Base-by-base conservation (phyloP, 1,140 invertebrate genomes). In the Heterodera schachtii region DNA sequence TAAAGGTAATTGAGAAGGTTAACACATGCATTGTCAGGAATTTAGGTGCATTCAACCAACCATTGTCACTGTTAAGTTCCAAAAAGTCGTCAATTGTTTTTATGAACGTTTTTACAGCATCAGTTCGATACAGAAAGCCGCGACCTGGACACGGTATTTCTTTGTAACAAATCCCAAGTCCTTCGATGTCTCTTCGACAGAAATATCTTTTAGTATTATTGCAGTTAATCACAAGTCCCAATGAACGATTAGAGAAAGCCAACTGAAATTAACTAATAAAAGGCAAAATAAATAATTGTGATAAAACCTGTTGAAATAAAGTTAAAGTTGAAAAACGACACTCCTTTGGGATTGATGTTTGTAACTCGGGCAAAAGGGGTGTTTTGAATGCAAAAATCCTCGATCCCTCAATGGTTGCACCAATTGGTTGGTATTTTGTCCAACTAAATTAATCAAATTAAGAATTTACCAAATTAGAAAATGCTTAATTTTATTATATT, bases 351-450 rank as follows among this genome's bases (percentile, higher is more conserved):
- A 93, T 84, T 92, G 92, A 75, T n/a, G 41, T 81, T 41, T 66
- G 74, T 43, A 93, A 92, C 90, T 94, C 93, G 90, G 92, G 90
- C 86, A 91, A 92, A 16, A 95, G 89, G n/a, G 94, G 94, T 69
- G 94, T 94, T 91, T 94, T 94, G 87, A 94, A 94, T 47, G 93
- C 92, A 84, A 94, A 91, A 77, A 94, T 93, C 81, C 93, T 92
- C 13, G 94, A 94, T 3, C 93, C 93, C 52, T 92, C 90, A 78
- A 94, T 92, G 6, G 92, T 90, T 43, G 91, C 87, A 1, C 94
- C 94, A 85, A 92, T 92, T 6, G 93, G 90, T 84, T 90, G 92
- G 88, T 94, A 94, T 44, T 92, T 89, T 81, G 93, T 89, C 94
- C 94, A 94, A 87, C 94, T 94, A 90, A 80, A 90, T 81, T 66